These are phyloP conservation scores for Podilymbus podiceps DNA, from an alignment of 2,113 vertebrate species.

Conservation along the genomic window DNA sequence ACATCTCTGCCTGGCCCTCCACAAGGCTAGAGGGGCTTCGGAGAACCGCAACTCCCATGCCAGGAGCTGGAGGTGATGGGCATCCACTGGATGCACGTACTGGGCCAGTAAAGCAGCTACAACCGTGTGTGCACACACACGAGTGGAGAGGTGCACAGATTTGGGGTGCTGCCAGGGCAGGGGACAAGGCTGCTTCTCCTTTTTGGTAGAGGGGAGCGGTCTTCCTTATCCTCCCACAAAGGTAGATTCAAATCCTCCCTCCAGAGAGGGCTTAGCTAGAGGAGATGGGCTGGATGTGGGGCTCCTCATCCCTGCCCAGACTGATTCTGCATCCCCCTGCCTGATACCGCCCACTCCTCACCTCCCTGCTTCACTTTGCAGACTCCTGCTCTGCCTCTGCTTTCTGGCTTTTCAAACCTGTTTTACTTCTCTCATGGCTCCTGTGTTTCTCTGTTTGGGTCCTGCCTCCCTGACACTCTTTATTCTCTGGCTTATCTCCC, in stretches of 20 bases:
- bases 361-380: background rate
- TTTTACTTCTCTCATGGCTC: background rate
- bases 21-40: background rate
- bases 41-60: fast-evolving
- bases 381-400: background rate
- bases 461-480: background rate
- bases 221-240: background rate
- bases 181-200: background rate
- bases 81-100: fast-evolving
- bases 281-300: background rate
- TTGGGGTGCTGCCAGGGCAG: background rate
- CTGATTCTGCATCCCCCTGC: background rate
- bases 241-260: fast-evolving
- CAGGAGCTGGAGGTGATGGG: fast-evolving
- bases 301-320: background rate
- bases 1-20: fast-evolving
- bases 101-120: background rate
- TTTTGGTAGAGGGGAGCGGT: background rate
- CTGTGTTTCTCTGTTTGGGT: background rate
- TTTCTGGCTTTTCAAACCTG: background rate
- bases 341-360: fast-evolving
- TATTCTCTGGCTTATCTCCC: background rate
- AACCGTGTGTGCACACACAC: fast-evolving
- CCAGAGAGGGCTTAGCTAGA: background rate
- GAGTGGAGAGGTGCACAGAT: fast-evolving